Base-by-base conservation (phyloP, 2,888 invertebrate species). In the Chelonus formosanus region DNA sequence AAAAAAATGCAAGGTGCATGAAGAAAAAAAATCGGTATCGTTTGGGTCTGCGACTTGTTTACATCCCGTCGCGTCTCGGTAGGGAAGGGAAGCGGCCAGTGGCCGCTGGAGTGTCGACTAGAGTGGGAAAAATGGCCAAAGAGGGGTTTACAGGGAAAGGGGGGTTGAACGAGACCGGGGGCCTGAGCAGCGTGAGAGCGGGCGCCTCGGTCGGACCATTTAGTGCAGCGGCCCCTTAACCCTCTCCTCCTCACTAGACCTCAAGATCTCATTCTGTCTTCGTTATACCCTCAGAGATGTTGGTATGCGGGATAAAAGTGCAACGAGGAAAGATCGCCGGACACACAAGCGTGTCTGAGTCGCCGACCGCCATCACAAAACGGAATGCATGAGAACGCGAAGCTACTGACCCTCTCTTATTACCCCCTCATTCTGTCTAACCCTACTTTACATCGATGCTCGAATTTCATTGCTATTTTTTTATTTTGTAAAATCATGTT, bases 351-450 rank as follows among this genome's bases (percentile, higher is more conserved):
- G 77, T 20, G 20, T 77, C 75, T 73, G 72, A 79, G 77, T 74
- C 73, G 74, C 73, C 75, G 65, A 64, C 47, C 76, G 74, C 80
- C 82, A 79, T 82, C 80, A 81, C 81, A 76, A 78, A 78, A 78
- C 80, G 80, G 82, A 82, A 82, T 82, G 81, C 81, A 82, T 82
- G 81, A 81, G 82, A 82, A 82, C 80, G 77, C 77, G 73, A 77
- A 80, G 80, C 81, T 81, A 81, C 81, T 78, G 82, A 80, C 80
- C 80, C 80, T 77, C 74, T 75, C 73, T 68, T 65, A 70, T 63
- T 65, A 63, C 68, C 52, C 53, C 43, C 40, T 57, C 59, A 59
- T 35, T 63, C 20, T 61, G 53, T 57, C 58, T 63, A 20, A 20
- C 40, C 60, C 54, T n/a, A 3, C 5, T 52, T 10, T 35, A 31